Percentiles rank a stretch among this genome's conserved stretches.
These are phyloP conservation scores for Oncorhynchus clarkii DNA, from an alignment of 2,113 vertebrate species.

Conservation along the genomic window DNA sequence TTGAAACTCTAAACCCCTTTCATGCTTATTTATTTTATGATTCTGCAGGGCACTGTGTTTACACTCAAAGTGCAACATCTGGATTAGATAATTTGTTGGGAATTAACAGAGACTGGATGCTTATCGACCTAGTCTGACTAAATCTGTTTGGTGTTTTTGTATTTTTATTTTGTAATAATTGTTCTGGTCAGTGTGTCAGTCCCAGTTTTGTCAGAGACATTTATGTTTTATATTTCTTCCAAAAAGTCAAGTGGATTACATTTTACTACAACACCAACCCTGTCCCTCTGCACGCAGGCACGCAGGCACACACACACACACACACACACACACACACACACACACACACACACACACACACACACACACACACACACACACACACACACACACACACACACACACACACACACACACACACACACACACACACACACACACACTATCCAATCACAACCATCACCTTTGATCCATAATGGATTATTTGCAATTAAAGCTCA, in stretches of 20 bases:
- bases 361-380: constrained; percentile 17
- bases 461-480: constrained; percentile 56
- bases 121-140: constrained; percentile 85
- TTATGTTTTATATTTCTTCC: constrained; percentile 43
- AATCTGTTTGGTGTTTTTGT: constrained; percentile 72
- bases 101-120: constrained; percentile 84
- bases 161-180: constrained; percentile 37
- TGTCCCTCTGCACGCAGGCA: constrained; percentile 2
- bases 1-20: constrained; percentile 88
- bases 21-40: constrained; percentile 97
- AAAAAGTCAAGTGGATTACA: constrained; percentile 29
- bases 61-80: constrained; percentile 90
- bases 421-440: constrained; percentile 19
- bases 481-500: constrained; percentile 55
- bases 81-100: constrained; percentile 98
- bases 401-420: constrained; percentile 18
- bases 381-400: constrained; percentile 17
- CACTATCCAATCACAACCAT: constrained; percentile 28
- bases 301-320: constrained; percentile 16
- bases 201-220: constrained; percentile 34
- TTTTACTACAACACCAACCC: constrained; percentile 12
- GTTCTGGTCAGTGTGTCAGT: constrained; percentile 40
- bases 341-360: constrained; percentile 24
- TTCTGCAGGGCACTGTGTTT: constrained; percentile 88
- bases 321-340: constrained; percentile 22